phyloP scores from a whole-genome alignment of 2,888 invertebrate species.

The Notodonta ziczac region DNA sequence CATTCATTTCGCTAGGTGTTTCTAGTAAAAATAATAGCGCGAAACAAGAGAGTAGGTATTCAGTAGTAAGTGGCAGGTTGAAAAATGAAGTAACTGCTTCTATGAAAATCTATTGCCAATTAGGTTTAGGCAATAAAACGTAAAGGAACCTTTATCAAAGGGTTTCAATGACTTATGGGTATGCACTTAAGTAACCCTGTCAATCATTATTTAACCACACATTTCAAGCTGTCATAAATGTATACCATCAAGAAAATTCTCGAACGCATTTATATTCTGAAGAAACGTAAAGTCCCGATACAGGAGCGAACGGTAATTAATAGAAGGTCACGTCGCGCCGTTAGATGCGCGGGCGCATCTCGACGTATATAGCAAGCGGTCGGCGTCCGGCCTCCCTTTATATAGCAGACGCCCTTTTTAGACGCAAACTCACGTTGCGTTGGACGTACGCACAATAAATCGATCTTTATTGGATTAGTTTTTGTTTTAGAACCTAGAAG shows the following conservation, averaged over 20 bases:
- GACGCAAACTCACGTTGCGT: constrained; percentile 19
- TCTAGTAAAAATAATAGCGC: too few species aligned
- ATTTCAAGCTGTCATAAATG: too few species aligned
- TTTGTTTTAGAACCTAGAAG: constrained; percentile 21
- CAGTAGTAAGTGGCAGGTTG: too few species aligned
- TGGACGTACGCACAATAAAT: constrained; percentile 30
- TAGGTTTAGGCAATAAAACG: too few species aligned
- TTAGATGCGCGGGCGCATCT: constrained; percentile 72
- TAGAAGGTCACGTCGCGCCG: constrained; percentile 74
- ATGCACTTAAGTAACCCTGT: too few species aligned
- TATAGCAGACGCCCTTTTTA: constrained; percentile 58
- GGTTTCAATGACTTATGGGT: too few species aligned
- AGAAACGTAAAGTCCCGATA: constrained; percentile 56
- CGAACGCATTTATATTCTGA: constrained; percentile 23
- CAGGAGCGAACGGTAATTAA: constrained; percentile 77
- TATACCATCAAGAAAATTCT: constrained; percentile 1
- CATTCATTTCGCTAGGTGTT: too few species aligned
- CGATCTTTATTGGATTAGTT: constrained; percentile 29
- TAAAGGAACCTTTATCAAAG: too few species aligned
- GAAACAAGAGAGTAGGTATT: too few species aligned
- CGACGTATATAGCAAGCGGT: constrained; percentile 65
- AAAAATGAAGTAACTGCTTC: too few species aligned
- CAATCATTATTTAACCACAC: too few species aligned
- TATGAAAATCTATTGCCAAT: too few species aligned
- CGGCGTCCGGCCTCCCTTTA: constrained; percentile 66